These are phyloP conservation scores for Barbus barbus DNA, from an alignment of 2,113 vertebrate species.

Conservation along the genomic window DNA sequence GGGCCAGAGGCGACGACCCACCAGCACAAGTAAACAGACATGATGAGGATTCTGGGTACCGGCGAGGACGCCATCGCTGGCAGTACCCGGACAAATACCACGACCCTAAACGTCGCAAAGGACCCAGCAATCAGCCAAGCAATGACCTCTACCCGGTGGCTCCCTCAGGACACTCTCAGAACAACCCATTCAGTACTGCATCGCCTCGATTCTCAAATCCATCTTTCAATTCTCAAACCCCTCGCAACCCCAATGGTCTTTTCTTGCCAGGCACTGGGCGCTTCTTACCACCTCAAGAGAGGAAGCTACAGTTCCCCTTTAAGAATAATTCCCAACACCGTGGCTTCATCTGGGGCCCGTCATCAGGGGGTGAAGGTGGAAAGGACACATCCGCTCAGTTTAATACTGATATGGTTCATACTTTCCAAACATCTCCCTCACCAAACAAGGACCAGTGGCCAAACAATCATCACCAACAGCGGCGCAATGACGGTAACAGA, in stretches of 20 bases:
- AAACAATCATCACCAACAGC: slow-evolving; percentile 59
- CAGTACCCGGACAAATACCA: slow-evolving; percentile 84
- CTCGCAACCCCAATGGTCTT: slow-evolving; percentile 39
- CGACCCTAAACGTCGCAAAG: slow-evolving; percentile 72
- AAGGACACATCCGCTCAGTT: slow-evolving; percentile 28
- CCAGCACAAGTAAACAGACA: slow-evolving; percentile 52
- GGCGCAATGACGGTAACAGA: slow-evolving; percentile 74
- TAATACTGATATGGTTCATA: slow-evolving; percentile 20
- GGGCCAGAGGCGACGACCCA: slow-evolving; percentile 28
- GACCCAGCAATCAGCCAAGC: slow-evolving; percentile 47
- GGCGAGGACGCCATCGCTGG: slow-evolving; percentile 87
- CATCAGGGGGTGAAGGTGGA: slow-evolving; percentile 53
- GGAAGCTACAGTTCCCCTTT: slow-evolving; percentile 90
- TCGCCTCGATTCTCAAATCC: slow-evolving; percentile 67
- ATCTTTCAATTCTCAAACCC: background rate
- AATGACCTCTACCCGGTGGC: background rate
- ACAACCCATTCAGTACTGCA: too few relatives aligned
- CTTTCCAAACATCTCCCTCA: slow-evolving; percentile 61
- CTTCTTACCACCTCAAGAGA: slow-evolving; percentile 82
- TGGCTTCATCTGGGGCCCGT: slow-evolving; percentile 79
- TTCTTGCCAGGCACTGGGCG: slow-evolving; percentile 78
- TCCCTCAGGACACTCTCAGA: slow-evolving; percentile 23
- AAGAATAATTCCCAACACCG: slow-evolving; percentile 90
- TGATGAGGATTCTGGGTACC: slow-evolving; percentile 84
- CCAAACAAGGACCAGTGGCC: slow-evolving; percentile 64